Conservation (phyloP, 2,888 invertebrate species). For the Halictus ligatus region DNA sequence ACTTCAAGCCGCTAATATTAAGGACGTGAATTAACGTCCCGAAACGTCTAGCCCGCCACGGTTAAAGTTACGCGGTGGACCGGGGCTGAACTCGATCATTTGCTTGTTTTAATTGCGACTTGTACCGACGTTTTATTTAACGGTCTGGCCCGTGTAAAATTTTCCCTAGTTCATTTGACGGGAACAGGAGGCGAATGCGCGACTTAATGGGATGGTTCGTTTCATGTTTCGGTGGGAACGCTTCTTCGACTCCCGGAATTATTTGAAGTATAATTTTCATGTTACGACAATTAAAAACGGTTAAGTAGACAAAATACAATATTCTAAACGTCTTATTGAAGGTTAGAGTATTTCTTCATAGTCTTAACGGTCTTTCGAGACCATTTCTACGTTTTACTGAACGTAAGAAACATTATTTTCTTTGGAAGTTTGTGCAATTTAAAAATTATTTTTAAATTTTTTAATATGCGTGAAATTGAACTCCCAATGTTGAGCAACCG, state of each 20-base stretch:
- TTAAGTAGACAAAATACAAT: neutral
- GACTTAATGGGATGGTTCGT: neutral
- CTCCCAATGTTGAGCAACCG: neutral
- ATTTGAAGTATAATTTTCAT: neutral
- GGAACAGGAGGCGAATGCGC: neutral
- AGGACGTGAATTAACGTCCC: slow-evolving; percentile 35
- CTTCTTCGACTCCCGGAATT: neutral
- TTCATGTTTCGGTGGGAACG: neutral
- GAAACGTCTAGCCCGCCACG: slow-evolving; percentile 23
- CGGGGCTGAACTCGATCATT: neutral
- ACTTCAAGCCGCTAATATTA: slow-evolving; percentile 49
- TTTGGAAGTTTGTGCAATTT: neutral
- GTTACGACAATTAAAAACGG: neutral
- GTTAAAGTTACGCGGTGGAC: slow-evolving; percentile 21
- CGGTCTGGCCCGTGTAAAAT: neutral
- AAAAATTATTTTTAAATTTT: neutral
- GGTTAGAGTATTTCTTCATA: neutral
- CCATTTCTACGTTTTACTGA: neutral
- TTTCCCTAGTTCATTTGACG: neutral
- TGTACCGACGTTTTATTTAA: neutral
- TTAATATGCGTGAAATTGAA: neutral
- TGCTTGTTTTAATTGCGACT: slow-evolving; percentile 6
- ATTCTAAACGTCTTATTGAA: neutral
- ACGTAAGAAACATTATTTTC: neutral
- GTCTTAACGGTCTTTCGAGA: neutral